Evolutionary conservation across 2,888 invertebrate genomes (phyloP), one percentile per base, ranked within the genome.

Genomic region (Sarcophaga carnaria): DNA sequence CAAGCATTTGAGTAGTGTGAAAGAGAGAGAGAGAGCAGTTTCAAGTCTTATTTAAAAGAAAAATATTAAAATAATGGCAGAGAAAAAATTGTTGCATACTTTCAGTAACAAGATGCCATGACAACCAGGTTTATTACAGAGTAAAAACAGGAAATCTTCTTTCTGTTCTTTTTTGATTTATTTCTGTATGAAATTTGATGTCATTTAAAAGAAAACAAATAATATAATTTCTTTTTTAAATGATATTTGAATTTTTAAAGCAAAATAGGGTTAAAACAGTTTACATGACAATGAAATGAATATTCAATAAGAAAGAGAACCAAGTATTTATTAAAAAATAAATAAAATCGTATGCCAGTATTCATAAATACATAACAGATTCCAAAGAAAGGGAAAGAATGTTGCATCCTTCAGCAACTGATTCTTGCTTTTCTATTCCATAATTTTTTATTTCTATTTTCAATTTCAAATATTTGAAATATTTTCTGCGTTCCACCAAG

Each of bases 191-290:
- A 62, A 82, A 79, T 66, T 71, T 69, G 80, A 86, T n/a, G 37
- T 54, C 54, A 54, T 14, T 17, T 54, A 37, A 37, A 37, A 37
- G 2, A 54, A 54, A 54, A 54, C 70, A 8, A 49, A 37, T 47
- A 76, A 64, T 37, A n/a, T 17, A 49, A 14, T 77, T 60, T 69
- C 67, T 69, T 63, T 63, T 83, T 86, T 80, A 86, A 83, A 83
- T 86, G 77, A 80, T 83, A 70, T 80, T 25, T 63, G 80, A 83
- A 72, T 64, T 83, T 64, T 60, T 59, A 47, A 37, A 63, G 37
- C 2, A 66, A 60, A 47, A 45, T 27, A 66, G 60, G 59, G 71
- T 77, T 82, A 77, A 66, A 72, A 27, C 25, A 78, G 62, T 49
- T 67, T 67, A 49, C 22, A 54, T 54, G 54, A 6, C 54, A 54